Percentiles rank a stretch among this genome's conserved stretches.
Evolutionary conservation across 2,113 vertebrate genomes (phyloP).

Genomic region (Manacus vitellinus): DNA sequence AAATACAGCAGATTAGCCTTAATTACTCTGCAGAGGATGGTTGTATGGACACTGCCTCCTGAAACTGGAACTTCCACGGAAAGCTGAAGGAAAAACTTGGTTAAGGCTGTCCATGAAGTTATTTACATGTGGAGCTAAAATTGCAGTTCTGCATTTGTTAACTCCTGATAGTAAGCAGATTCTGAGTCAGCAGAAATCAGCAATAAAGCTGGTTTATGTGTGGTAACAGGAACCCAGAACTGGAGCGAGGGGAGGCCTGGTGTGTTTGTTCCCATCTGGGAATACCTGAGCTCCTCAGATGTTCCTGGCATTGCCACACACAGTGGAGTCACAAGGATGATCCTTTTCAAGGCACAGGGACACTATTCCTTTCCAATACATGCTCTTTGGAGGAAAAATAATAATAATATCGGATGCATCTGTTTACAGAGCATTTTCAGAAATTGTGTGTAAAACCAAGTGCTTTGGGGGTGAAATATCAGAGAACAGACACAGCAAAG

Average conservation of each 20-base stretch:
- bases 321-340: neutral
- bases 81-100: neutral
- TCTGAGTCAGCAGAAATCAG: neutral
- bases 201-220: neutral
- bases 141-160: neutral
- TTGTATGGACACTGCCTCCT: neutral
- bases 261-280: neutral
- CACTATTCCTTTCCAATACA: neutral
- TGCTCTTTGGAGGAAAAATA: neutral
- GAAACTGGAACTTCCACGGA: neutral
- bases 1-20: neutral
- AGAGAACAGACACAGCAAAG: neutral
- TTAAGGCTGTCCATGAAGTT: neutral
- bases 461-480: neutral
- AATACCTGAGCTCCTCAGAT: neutral
- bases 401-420: neutral
- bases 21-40: neutral
- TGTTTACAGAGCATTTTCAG: neutral
- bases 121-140: neutral
- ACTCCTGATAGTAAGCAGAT: neutral
- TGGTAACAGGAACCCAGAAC: neutral
- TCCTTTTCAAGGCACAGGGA: neutral
- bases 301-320: neutral
- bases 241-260: neutral
- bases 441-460: neutral